Conservation (phyloP, 2,888 invertebrate species). For the Celastrina argiolus region DNA sequence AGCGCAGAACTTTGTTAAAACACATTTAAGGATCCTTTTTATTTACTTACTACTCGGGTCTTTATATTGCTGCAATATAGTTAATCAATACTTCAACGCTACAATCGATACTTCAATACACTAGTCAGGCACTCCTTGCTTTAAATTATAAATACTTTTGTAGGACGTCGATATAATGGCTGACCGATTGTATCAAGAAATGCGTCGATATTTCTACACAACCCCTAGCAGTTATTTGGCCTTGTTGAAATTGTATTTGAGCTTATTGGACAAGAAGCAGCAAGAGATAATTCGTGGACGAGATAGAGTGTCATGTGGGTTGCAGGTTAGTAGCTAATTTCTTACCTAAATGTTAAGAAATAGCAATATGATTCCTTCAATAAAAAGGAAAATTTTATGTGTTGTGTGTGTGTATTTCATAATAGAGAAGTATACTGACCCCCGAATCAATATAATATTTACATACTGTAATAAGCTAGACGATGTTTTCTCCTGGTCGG, state of each 20-base stretch:
- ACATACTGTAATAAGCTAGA: too few species aligned
- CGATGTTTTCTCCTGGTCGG: too few species aligned
- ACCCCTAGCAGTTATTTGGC: constrained; percentile 95
- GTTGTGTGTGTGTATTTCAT: not conserved
- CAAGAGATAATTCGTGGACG: constrained; percentile 81
- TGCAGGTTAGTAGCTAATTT: constrained; percentile 60
- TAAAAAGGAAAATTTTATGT: not conserved
- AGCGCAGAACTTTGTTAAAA: too few species aligned
- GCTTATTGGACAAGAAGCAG: constrained; percentile 82
- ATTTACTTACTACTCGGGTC: too few species aligned
- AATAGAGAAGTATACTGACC: too few species aligned
- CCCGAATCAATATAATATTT: too few species aligned
- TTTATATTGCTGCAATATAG: too few species aligned
- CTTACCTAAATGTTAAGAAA: not conserved
- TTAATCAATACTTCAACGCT: too few species aligned
- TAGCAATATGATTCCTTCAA: too few species aligned
- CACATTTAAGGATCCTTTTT: too few species aligned
- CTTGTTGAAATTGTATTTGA: constrained; percentile 86
- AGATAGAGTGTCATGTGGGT: constrained; percentile 85
- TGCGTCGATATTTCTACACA: constrained; percentile 91
- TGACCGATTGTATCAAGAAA: constrained; percentile 85
- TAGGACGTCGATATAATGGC: constrained; percentile 90
- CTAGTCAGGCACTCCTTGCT: too few species aligned
- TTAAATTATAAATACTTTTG: constrained; percentile 25
- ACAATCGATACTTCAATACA: too few species aligned